Base-by-base conservation (phyloP, 2,888 invertebrate genomes). In the Cephus spinipes region DNA sequence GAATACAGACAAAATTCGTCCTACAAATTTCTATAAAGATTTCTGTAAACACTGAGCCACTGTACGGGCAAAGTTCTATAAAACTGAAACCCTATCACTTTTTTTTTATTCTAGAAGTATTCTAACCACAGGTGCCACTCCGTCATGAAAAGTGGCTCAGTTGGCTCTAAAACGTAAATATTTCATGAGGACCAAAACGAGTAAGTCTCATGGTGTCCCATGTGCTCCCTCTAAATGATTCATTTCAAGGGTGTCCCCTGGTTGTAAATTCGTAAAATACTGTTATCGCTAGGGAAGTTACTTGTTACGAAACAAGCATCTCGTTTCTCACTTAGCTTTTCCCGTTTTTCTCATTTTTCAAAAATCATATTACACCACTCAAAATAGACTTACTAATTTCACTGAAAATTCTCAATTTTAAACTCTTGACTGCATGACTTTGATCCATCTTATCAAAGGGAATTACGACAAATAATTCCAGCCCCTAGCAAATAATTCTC, bases 101-200 rank as follows among this genome's bases (percentile, higher is more conserved):
- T 55, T 1, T 6, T 6, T 55, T 55, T 0, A 9, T 23, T 55
- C 23, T 9, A 23, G 6, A 55, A 2, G 1, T 55, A 55, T 55
- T 55, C 55, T 23, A 55, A 85, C 82, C 88, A 80, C 88, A 89
- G 89, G 88, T 88, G 88, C 85, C 84, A 85, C 86, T 85, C 81
- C 76, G 75, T 68, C 76, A 23, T 68, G 79, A 76, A 83, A 85
- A 86, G 83, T 84, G 85, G 83, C 83, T 81, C 83, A 83, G 85
- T 87, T 85, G 83, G 84, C 81, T 84, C 83, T 77, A 83, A 74
- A 77, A 77, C 83, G 85, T 55, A 55, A 88, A 89, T 89, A 89
- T 88, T 89, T 89, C 85, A 89, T 88, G 87, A 88, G 86, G 23
- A 55, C 80, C 79, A 82, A 79, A 85, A 82, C 83, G 81, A 83